A percentile compares a stretch with the other conserved stretches of the same genome.
Conservation (phyloP, 1,140 invertebrate genomes). For the Hypsibius dujardini region DNA sequence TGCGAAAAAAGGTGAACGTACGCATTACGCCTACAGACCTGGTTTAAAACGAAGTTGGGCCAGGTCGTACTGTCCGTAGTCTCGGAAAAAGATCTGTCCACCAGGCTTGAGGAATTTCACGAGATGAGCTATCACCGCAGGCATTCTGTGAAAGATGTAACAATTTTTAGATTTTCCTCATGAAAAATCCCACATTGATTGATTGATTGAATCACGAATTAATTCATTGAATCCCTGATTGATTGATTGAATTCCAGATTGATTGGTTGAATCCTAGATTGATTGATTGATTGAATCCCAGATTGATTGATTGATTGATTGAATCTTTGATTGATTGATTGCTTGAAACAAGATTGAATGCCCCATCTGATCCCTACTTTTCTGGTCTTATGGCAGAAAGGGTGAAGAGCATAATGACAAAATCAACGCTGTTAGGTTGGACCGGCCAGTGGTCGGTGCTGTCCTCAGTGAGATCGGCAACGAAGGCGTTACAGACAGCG, state of each 20-base stretch:
- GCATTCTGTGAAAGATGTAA: constrained; percentile 44
- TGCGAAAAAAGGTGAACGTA: background rate
- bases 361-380: constrained; percentile 38
- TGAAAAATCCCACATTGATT: no score
- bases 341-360: constrained; percentile 16
- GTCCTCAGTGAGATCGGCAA: constrained; percentile 59
- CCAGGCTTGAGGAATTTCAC: constrained; percentile 70
- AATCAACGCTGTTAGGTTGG: constrained; percentile 55
- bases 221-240: no score
- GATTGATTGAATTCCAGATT: no score
- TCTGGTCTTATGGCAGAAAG: constrained; percentile 76
- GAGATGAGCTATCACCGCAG: constrained; percentile 50
- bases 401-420: constrained; percentile 84
- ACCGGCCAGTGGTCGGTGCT: constrained; percentile 53
- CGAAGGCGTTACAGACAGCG: constrained; percentile 65
- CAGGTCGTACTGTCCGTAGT: constrained; percentile 90
- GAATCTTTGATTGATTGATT: background rate
- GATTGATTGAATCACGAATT: no score
- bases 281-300: no score
- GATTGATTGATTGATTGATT: no score
- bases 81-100: constrained; percentile 73
- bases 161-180: background rate
- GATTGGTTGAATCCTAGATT: no score
- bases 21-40: constrained; percentile 31
- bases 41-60: constrained; percentile 91